Evolutionary conservation across 1,140 invertebrate species (phyloP).

Genomic region (Caerostris darwini): DNA sequence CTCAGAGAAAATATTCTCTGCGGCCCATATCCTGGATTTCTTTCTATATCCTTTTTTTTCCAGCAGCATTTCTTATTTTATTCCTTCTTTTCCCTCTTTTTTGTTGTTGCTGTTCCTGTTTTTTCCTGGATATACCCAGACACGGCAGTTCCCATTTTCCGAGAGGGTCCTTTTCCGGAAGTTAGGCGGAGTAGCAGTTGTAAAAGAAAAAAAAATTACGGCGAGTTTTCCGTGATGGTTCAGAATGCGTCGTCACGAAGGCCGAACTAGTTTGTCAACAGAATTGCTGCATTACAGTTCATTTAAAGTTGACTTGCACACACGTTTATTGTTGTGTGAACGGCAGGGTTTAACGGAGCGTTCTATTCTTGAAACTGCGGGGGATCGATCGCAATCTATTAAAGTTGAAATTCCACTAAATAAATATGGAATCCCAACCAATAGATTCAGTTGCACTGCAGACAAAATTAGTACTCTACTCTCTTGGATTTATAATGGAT

Average conservation of each 20-base stretch:
- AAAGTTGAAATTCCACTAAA: too few species aligned
- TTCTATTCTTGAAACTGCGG: background rate
- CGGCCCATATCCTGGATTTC: background rate
- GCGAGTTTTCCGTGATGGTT: background rate
- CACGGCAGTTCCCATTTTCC: background rate
- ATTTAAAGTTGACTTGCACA: background rate
- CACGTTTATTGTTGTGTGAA: background rate
- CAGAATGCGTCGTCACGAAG: background rate
- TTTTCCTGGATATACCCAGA: too few species aligned
- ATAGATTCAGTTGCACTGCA: too few species aligned
- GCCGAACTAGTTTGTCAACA: background rate
- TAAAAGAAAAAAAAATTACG: background rate
- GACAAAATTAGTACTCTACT: too few species aligned
- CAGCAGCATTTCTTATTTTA: too few species aligned
- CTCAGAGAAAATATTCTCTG: background rate
- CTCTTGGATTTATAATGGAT: too few species aligned
- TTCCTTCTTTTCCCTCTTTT: background rate
- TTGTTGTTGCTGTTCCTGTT: background rate
- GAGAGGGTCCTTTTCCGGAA: background rate
- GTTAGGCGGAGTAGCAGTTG: background rate
- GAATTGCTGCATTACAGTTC: background rate
- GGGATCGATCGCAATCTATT: too few species aligned
- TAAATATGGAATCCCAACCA: too few species aligned
- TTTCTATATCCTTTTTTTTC: background rate
- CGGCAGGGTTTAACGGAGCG: background rate